These are phyloP conservation scores for Lepidostoma basale DNA, from an alignment of 1,140 invertebrate species.

Conservation along the genomic window DNA sequence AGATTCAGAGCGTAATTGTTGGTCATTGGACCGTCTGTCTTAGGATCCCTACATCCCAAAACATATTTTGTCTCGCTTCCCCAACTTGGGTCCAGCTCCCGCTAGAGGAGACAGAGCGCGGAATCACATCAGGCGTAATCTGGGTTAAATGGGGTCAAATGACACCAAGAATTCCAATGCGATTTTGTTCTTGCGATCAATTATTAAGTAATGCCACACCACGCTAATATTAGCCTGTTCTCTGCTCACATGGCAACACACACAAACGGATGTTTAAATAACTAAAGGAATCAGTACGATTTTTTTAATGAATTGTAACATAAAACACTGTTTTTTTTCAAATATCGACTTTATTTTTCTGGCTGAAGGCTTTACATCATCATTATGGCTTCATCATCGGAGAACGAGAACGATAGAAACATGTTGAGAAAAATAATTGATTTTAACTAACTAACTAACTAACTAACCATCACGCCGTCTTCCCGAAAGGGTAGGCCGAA, in stretches of 20 bases:
- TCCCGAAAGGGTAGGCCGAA: too few relatives aligned
- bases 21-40: neutral
- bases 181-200: conserved; percentile 54
- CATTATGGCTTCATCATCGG: too few relatives aligned
- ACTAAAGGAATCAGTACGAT: neutral
- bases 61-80: neutral
- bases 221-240: conserved; percentile 44
- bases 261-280: too few relatives aligned
- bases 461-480: too few relatives aligned
- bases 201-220: conserved; percentile 44
- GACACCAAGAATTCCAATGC: conserved; percentile 64
- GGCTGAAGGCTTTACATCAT: too few relatives aligned
- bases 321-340: too few relatives aligned
- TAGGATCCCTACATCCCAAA: neutral
- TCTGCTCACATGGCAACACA: neutral
- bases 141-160: conserved; percentile 65
- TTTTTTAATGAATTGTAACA: neutral
- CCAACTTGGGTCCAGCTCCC: neutral
- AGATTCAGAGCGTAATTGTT: too few relatives aligned
- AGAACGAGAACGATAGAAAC: too few relatives aligned
- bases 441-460: too few relatives aligned
- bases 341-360: too few relatives aligned
- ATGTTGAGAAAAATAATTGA: too few relatives aligned
- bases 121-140: conserved; percentile 62
- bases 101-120: conserved; percentile 34